Percentiles rank a stretch among this genome's conserved stretches.
These are phyloP conservation scores for Falco biarmicus DNA, from an alignment of 2,797 vertebrate genomes.

Conservation along the genomic window DNA sequence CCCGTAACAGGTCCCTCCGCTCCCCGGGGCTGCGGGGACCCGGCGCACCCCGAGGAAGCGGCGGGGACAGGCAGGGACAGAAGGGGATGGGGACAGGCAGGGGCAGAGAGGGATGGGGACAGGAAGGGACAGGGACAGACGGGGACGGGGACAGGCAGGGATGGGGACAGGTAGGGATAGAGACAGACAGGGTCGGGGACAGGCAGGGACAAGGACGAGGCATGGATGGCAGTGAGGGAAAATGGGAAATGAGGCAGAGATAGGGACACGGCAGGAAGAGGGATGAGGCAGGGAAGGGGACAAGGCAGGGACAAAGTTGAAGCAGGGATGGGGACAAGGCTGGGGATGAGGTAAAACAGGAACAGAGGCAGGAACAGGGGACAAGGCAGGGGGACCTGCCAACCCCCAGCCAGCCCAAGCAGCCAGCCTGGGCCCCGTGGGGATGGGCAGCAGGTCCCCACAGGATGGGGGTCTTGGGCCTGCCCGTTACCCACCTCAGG, in stretches of 20 bases:
- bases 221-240: no score
- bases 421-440: not conserved
- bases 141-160: not conserved
- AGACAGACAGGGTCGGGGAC: not conserved
- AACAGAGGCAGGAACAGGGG: not conserved
- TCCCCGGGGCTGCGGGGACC: not conserved
- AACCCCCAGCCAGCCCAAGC: not conserved
- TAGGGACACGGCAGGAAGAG: not conserved
- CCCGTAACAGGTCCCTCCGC: not conserved
- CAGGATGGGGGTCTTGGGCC: not conserved
- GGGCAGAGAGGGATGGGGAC: not conserved
- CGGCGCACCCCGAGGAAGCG: not conserved
- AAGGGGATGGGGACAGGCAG: not conserved
- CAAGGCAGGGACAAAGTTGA: fast-evolving
- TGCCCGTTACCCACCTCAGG: not conserved
- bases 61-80: no score
- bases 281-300: not conserved
- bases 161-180: not conserved
- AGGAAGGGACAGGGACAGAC: not conserved
- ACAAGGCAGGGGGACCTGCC: not conserved
- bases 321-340: not conserved
- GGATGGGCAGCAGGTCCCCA: not conserved
- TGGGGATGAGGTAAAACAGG: not conserved
- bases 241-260: no score
- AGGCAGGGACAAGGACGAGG: no score